These are phyloP conservation scores for Calidris pygmaea DNA, from an alignment of 2,113 vertebrate species.

Conservation along the genomic window DNA sequence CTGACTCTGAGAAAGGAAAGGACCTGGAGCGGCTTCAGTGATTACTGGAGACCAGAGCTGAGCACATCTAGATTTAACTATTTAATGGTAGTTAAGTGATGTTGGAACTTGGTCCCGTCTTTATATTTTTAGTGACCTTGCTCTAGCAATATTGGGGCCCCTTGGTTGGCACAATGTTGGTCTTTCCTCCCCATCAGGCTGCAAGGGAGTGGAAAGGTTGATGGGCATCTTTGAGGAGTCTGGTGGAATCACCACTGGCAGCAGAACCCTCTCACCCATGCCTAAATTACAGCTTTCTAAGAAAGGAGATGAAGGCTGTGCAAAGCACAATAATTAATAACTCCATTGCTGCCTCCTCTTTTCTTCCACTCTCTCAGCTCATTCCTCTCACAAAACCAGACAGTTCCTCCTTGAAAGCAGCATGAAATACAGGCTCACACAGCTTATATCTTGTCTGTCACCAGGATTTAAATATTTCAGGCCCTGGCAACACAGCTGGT, in stretches of 20 bases:
- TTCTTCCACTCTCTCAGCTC: not conserved
- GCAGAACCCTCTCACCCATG: not conserved
- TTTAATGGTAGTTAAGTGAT: not conserved
- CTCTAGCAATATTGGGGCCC: not conserved
- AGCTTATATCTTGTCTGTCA: conserved; percentile 29
- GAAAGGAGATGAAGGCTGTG: not conserved
- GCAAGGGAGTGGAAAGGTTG: not conserved
- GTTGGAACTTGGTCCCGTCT: not conserved
- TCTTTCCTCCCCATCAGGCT: not conserved
- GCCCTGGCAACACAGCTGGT: not conserved
- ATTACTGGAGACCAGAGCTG: not conserved
- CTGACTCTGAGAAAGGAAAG: not conserved
- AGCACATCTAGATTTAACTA: not conserved
- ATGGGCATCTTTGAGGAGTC: not conserved
- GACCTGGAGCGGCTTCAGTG: fast-evolving
- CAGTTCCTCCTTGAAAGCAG: not conserved
- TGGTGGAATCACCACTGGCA: not conserved
- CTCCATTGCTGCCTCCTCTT: not conserved
- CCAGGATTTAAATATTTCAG: conserved; percentile 36
- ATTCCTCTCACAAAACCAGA: not conserved
- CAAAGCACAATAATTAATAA: not conserved
- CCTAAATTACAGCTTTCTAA: not conserved
- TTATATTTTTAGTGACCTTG: not conserved
- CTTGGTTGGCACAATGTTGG: not conserved
- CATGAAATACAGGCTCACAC: not conserved